phyloP scores from a whole-genome alignment of 1,140 invertebrate genomes.

The Rhopalosiphum maidis region DNA sequence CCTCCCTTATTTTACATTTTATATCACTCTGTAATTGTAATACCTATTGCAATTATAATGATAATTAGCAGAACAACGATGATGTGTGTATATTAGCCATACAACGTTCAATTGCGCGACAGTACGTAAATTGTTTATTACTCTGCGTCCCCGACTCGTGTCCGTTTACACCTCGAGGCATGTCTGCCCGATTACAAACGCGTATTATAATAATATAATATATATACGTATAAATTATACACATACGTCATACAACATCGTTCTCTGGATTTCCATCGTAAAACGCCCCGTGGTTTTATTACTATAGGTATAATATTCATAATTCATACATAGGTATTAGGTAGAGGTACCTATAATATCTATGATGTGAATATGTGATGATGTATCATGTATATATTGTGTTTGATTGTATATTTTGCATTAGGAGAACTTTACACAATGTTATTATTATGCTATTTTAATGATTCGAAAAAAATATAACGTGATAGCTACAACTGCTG shows the following conservation, averaged over 20 bases:
- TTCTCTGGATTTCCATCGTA: background rate
- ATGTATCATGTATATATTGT: background rate
- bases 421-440: background rate
- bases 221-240: conserved; percentile 1
- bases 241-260: background rate
- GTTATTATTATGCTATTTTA: background rate
- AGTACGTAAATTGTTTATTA: conserved; percentile 24
- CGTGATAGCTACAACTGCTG: background rate
- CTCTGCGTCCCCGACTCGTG: background rate
- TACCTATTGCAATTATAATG: background rate
- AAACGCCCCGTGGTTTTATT: background rate
- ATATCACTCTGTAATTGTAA: background rate
- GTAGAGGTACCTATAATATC: background rate
- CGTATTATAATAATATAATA: background rate
- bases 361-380: background rate
- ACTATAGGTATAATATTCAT: background rate
- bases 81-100: background rate
- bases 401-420: background rate
- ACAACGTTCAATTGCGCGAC: background rate
- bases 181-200: background rate
- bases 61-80: background rate
- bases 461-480: background rate
- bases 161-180: background rate
- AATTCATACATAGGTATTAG: too few relatives aligned
- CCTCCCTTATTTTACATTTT: background rate